These are phyloP conservation scores for Drosophila conformis DNA, from an alignment of 2,888 invertebrate species.

Conservation along the genomic window DNA sequence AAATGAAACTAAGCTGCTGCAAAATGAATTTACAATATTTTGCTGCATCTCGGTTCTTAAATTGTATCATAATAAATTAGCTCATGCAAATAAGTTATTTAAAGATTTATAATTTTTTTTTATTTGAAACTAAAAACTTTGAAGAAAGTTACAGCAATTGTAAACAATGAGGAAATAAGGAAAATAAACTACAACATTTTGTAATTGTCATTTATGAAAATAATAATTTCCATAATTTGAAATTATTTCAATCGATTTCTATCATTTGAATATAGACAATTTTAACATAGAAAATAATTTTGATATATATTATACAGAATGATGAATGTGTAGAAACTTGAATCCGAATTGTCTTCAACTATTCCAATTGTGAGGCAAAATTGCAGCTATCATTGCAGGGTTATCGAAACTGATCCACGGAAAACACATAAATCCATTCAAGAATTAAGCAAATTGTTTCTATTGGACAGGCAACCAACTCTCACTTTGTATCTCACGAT, in stretches of 20 bases:
- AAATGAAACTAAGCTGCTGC: conserved; percentile 7
- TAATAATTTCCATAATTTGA: not conserved
- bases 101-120: conserved; percentile 2
- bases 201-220: not conserved
- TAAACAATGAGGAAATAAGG: not conserved
- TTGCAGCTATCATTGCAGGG: not conserved
- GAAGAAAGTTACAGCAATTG: not conserved
- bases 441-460: conserved; percentile 44
- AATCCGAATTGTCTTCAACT: not conserved
- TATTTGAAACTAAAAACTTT: not conserved
- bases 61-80: not conserved
- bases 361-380: conserved; percentile 5
- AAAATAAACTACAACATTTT: conserved; percentile 1
- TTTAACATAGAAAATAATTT: not conserved
- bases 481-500: conserved; percentile 10
- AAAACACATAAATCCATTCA: conserved; percentile 26
- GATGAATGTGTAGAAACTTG: not conserved
- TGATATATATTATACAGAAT: not conserved
- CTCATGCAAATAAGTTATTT: not conserved
- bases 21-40: conserved; percentile 11
- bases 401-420: conserved; percentile 28
- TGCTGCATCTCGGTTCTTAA: conserved; percentile 3
- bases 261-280: not conserved
- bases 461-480: conserved; percentile 40
- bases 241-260: not conserved